Conservation (phyloP, 2,888 invertebrate genomes). For the Imbricaverruca yamaguchii region DNA sequence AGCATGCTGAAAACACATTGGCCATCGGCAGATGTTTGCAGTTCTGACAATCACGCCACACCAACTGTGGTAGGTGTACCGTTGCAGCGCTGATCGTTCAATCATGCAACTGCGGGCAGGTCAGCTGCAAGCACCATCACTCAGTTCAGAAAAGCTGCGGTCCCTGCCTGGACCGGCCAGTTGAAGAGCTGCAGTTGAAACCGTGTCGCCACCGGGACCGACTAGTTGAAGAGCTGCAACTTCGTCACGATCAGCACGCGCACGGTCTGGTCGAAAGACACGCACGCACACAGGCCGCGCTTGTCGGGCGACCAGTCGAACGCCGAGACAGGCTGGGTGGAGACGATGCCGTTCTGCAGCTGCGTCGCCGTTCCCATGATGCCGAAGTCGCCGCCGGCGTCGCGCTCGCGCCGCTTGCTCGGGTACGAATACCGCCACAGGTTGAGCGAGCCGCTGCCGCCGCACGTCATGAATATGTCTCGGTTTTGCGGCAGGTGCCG, state of each 20-base stretch:
- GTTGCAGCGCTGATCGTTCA: no score
- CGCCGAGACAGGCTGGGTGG: conserved; percentile 78
- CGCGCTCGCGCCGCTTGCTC: conserved; percentile 59
- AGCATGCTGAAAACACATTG: no score
- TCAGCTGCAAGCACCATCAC: no score
- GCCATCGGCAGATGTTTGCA: no score
- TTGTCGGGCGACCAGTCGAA: conserved; percentile 91
- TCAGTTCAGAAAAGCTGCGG: no score
- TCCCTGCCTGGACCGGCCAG: not conserved
- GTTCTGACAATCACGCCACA: no score
- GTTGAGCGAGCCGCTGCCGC: conserved; percentile 80
- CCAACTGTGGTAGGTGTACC: no score
- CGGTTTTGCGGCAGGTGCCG: conserved; percentile 88
- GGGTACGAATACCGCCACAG: conserved; percentile 96
- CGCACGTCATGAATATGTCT: conserved; percentile 82
- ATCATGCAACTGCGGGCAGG: no score
- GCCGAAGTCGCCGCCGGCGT: conserved; percentile 63
- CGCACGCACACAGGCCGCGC: conserved; percentile 74
- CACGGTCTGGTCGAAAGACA: conserved; percentile 84
- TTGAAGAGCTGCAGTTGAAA: not conserved
- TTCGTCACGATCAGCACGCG: conserved; percentile 81
- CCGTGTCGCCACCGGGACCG: not conserved
- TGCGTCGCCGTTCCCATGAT: conserved; percentile 65
- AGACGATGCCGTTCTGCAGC: conserved; percentile 70
- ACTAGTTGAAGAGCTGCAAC: conserved; percentile 43